Conservation (phyloP, 2,113 vertebrate genomes). For the Mustelus asterias region DNA sequence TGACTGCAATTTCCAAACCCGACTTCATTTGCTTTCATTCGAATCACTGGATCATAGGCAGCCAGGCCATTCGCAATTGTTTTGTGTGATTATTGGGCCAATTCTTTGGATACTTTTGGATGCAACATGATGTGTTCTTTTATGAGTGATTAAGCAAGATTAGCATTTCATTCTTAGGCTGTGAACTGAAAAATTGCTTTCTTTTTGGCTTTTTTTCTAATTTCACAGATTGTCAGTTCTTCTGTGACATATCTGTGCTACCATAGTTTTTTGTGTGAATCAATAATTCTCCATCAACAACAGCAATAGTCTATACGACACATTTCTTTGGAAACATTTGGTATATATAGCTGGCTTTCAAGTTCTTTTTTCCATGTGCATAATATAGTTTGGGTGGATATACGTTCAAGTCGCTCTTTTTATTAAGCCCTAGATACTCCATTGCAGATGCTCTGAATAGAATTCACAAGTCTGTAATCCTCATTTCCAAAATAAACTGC, state of each 20-base stretch:
- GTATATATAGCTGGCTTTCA: background rate
- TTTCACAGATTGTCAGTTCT: slow-evolving; percentile 34
- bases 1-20: background rate
- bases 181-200: slow-evolving; percentile 38
- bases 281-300: background rate
- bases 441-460: too few species aligned
- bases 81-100: slow-evolving; percentile 22
- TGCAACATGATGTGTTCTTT: slow-evolving; percentile 22
- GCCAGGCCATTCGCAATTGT: background rate
- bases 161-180: slow-evolving; percentile 35
- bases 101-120: slow-evolving; percentile 17
- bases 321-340: background rate
- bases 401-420: background rate
- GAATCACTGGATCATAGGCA: background rate
- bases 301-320: background rate
- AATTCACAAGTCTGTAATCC: background rate
- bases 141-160: slow-evolving; percentile 37
- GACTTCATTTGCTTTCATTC: background rate
- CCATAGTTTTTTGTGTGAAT: background rate
- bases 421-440: background rate
- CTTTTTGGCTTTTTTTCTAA: slow-evolving; percentile 27
- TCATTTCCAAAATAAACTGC: background rate
- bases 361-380: background rate
- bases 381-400: background rate
- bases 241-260: background rate